phyloP scores from a whole-genome alignment of 2,797 vertebrate species.

The Limnodromus scolopaceus region DNA sequence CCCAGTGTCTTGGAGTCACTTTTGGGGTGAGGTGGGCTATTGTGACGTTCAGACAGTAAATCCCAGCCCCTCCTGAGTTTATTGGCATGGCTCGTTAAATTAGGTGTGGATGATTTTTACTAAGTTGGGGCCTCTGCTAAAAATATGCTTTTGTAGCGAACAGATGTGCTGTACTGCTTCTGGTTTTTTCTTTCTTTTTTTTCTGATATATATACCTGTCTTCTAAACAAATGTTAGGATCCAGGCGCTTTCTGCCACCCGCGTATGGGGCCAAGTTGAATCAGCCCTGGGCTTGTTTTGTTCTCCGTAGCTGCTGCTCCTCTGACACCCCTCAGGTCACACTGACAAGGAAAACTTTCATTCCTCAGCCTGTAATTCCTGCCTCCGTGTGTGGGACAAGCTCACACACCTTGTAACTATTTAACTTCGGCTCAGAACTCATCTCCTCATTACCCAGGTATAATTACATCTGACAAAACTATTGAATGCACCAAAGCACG shows the following conservation, averaged over 20 bases:
- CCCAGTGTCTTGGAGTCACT: not conserved
- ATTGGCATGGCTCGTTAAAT: not conserved
- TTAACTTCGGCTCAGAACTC: conserved; percentile 19
- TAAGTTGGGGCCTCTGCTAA: not conserved
- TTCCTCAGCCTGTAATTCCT: conserved; percentile 57
- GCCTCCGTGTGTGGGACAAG: conserved; percentile 65
- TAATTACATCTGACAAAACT: conserved; percentile 52
- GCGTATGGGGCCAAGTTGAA: not conserved
- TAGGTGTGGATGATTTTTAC: not conserved
- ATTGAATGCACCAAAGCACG: conserved; percentile 9
- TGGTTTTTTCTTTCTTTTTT: not conserved
- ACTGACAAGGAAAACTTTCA: conserved; percentile 52
- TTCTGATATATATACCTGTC: not conserved
- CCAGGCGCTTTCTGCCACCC: conserved; percentile 12
- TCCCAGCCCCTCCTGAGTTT: not conserved
- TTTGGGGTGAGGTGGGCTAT: not conserved
- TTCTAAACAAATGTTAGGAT: not conserved
- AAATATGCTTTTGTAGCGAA: not conserved
- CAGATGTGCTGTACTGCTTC: not conserved
- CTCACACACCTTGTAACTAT: conserved; percentile 48
- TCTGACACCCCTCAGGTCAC: conserved; percentile 51
- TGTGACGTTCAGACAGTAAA: not conserved
- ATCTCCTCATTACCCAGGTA: conserved; percentile 8
- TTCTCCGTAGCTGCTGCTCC: conserved; percentile 29
- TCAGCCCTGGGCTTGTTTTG: conserved; percentile 26